These are phyloP conservation scores for Anabas testudineus DNA, from an alignment of 2,797 vertebrate genomes.

Conservation along the genomic window DNA sequence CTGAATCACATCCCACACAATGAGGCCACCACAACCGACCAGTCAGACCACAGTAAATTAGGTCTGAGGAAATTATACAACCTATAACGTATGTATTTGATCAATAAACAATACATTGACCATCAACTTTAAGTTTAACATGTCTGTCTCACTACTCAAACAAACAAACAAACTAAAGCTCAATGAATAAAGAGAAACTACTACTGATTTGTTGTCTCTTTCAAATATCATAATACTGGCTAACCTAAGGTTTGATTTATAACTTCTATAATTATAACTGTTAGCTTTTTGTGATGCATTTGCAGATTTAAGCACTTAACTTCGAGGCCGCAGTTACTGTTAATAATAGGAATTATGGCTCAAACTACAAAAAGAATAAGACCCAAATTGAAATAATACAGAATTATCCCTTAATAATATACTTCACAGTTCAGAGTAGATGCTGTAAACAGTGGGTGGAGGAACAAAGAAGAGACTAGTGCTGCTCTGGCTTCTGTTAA, in stretches of 20 bases:
- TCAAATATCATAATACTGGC: no score
- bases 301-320: background rate
- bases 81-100: background rate
- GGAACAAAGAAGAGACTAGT: background rate
- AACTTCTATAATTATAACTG: background rate
- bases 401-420: background rate
- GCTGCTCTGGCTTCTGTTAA: slow-evolving; percentile 27
- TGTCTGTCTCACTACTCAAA: no score
- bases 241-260: background rate
- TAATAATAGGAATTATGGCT: background rate
- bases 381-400: background rate
- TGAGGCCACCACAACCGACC: background rate
- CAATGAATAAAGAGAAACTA: no score
- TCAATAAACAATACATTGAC: no score
- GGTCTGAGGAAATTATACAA: background rate
- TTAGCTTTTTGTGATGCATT: background rate
- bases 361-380: background rate
- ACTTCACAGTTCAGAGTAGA: background rate
- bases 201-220: background rate
- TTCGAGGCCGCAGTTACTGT: background rate
- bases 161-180: background rate
- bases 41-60: background rate
- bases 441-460: background rate
- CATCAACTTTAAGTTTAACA: no score
- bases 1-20: background rate